These are phyloP conservation scores for Nautilus pompilius DNA, from an alignment of 1,140 invertebrate genomes.

Conservation along the genomic window DNA sequence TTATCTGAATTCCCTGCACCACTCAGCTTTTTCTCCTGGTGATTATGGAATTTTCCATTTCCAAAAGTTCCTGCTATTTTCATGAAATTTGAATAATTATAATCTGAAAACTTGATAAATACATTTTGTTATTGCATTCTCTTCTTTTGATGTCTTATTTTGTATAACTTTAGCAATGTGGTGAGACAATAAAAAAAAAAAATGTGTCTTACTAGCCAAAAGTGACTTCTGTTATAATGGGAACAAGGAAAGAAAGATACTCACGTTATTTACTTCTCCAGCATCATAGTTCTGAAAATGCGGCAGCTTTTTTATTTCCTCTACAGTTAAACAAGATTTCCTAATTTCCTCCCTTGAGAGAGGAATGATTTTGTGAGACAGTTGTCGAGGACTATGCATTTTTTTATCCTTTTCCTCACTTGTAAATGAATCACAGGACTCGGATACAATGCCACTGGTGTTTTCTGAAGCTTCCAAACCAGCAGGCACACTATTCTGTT, in stretches of 20 bases:
- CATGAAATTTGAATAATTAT: neutral
- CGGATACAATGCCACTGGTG: no score
- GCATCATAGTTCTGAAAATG: constrained; percentile 58
- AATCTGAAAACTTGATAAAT: neutral
- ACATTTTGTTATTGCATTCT: neutral
- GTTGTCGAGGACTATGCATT: no score
- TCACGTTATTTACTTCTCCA: constrained; percentile 53
- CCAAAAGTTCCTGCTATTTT: neutral
- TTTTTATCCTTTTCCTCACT: no score
- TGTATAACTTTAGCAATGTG: neutral
- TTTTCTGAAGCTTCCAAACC: no score
- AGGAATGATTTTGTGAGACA: no score
- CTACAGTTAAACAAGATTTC: constrained; percentile 45
- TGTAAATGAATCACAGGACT: no score
- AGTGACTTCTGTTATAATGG: neutral
- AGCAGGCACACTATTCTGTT: no score
- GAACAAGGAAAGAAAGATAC: neutral
- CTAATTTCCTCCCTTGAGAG: constrained; percentile 30
- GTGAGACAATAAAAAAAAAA: neutral
- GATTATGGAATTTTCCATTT: no score
- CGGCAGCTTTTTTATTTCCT: constrained; percentile 57
- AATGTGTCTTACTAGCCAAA: neutral
- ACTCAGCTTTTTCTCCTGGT: no score
- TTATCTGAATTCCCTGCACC: no score
- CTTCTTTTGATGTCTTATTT: no score